Conservation (phyloP, 2,888 invertebrate genomes). For the Drosophila quasianomalipes region DNA sequence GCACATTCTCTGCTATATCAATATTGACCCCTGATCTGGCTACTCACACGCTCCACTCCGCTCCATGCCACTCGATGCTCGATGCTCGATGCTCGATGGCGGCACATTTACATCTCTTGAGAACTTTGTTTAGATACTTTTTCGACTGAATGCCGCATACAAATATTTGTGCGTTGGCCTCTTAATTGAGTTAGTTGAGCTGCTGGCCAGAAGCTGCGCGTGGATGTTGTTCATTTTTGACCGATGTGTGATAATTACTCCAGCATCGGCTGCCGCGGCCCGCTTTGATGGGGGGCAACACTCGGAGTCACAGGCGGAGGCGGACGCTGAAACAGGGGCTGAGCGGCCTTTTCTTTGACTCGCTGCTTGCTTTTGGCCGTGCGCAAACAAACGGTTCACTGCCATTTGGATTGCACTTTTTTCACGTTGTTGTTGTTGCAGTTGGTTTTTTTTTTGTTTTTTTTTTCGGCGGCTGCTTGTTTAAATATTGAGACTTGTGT, state of each 20-base stretch:
- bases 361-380: constrained; percentile 58
- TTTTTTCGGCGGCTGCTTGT: constrained; percentile 59
- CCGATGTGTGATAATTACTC: constrained; percentile 79
- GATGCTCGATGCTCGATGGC: constrained; percentile 1
- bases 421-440: constrained; percentile 5
- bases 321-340: not conserved
- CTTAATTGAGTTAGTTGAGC: constrained; percentile 78
- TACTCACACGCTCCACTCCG: constrained; percentile 52
- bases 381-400: constrained; percentile 77
- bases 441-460: constrained; percentile 23
- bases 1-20: constrained; percentile 46
- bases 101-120: constrained; percentile 43
- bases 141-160: constrained; percentile 82
- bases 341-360: constrained; percentile 55
- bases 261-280: constrained; percentile 60
- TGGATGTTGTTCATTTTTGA: constrained; percentile 77
- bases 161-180: constrained; percentile 76
- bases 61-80: constrained; percentile 2
- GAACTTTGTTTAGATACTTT: constrained; percentile 82
- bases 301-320: not conserved
- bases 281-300: constrained; percentile 55
- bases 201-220: constrained; percentile 69
- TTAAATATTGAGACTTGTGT: constrained; percentile 78
- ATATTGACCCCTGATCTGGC: constrained; percentile 57
- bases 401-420: constrained; percentile 65